Percentiles rank a stretch among this genome's conserved stretches.
Evolutionary conservation across 2,113 vertebrate genomes (phyloP).

Genomic region (Rhagologus leucostigma): DNA sequence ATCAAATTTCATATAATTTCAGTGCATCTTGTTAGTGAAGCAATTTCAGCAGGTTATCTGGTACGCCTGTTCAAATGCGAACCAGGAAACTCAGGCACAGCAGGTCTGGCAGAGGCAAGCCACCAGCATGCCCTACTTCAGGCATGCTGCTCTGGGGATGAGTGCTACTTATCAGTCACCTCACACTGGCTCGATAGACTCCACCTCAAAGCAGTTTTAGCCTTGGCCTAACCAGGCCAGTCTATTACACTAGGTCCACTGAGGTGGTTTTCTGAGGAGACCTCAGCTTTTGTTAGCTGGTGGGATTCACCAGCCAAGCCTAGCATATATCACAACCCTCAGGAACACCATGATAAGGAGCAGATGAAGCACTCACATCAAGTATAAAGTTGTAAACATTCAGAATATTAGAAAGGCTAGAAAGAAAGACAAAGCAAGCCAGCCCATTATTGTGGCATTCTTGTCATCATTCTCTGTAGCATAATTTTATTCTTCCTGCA

Average conservation of each 20-base stretch:
- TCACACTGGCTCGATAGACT: neutral
- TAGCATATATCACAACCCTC: neutral
- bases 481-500: neutral
- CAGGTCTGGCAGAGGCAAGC: neutral
- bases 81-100: neutral
- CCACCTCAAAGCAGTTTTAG: neutral
- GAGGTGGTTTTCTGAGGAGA: neutral
- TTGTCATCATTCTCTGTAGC: neutral
- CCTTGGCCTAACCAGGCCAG: neutral
- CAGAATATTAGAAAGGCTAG: neutral
- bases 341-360: neutral
- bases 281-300: neutral
- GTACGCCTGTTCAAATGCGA: neutral
- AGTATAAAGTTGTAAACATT: neutral
- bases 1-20: neutral
- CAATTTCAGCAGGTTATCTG: neutral
- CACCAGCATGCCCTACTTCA: neutral
- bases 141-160: neutral
- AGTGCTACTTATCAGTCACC: neutral
- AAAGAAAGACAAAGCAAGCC: neutral
- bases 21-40: neutral
- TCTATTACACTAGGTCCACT: neutral
- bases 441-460: neutral
- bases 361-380: neutral
- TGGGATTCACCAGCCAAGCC: neutral